Base-by-base conservation (phyloP, 2,888 invertebrate genomes). In the Allygus modestus region DNA sequence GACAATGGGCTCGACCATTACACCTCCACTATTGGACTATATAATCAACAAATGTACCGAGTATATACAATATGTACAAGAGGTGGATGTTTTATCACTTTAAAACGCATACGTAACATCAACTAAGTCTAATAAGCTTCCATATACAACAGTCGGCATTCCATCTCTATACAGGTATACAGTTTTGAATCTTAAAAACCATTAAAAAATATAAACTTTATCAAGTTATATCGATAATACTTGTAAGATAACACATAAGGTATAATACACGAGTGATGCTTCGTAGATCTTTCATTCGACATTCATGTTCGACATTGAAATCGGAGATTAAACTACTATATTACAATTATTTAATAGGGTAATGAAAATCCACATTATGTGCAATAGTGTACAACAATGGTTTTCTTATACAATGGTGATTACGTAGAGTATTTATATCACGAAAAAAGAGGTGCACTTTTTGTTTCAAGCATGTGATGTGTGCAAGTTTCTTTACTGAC, bases 191-290 rank as follows among this genome's bases (percentile, higher is more conserved):
- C 65, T 31, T 65, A 17, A 65, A 65, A 65, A 65, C 65, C 65
- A 65, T 65, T 65, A 65, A 65, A 65, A 65, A 65, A 65, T 65
- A 65, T 65, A 65, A 65, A 65, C 65, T 65, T 65, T 65, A 65
- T 65, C 11, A 17, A 65, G 31, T 65, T 28, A 31, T 65, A 65
- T 28, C 17, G 65, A 65, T 31, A 65, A 65, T 65, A 65, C 65
- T 65, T 65, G 17, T 65, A 65, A 65, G 65, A 65, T 65, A 28
- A 65, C 31, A 31, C 20, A 54, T 54, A 54, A 4, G 2, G 2
- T 54, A 54, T 65, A 65, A 65, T 65, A 65, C 31, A 65, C 31
- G 15, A 65, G 65, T 65, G 65, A 65, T 65, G 65, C 17, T 2
- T 65, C 2, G 11, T 4, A 7, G 7, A 11, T 23, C 11, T 46